Evolutionary conservation across 2,113 vertebrate genomes (phyloP).

Genomic region (Bubo scandiacus): DNA sequence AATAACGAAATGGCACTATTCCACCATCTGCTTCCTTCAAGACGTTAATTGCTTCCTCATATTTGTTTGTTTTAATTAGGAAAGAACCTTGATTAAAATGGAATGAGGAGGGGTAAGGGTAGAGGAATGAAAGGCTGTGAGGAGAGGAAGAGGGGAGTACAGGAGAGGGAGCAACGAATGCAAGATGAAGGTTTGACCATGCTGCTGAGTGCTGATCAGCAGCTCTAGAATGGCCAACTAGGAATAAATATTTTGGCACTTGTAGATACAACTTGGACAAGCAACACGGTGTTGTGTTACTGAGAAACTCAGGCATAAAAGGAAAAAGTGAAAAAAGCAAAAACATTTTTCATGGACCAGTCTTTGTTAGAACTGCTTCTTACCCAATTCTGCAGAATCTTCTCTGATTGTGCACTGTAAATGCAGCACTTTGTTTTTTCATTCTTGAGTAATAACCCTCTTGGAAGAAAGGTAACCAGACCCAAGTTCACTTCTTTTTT

Average conservation of each 20-base stretch:
- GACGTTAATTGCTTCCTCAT: slow-evolving; percentile 78
- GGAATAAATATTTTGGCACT: neutral
- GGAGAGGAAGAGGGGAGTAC: neutral
- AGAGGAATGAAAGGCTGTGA: slow-evolving; percentile 23
- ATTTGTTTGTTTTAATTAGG: slow-evolving; percentile 84
- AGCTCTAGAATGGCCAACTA: neutral
- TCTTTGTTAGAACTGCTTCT: neutral
- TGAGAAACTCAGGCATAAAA: neutral
- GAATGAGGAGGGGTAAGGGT: slow-evolving; percentile 48
- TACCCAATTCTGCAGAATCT: neutral
- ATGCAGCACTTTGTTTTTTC: neutral
- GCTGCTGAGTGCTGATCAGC: neutral
- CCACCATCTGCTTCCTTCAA: slow-evolving; percentile 76
- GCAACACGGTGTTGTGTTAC: neutral
- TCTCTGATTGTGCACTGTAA: neutral
- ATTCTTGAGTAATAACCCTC: neutral
- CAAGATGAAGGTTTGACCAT: neutral
- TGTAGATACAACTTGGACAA: neutral
- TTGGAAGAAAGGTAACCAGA: neutral
- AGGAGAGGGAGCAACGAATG: neutral
- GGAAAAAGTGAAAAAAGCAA: neutral
- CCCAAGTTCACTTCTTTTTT: neutral
- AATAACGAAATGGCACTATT: slow-evolving; percentile 72
- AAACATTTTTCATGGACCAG: neutral
- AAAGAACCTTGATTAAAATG: slow-evolving; percentile 73